Base-by-base conservation (phyloP, 2,888 invertebrate species). In the Latheticus oryzae region DNA sequence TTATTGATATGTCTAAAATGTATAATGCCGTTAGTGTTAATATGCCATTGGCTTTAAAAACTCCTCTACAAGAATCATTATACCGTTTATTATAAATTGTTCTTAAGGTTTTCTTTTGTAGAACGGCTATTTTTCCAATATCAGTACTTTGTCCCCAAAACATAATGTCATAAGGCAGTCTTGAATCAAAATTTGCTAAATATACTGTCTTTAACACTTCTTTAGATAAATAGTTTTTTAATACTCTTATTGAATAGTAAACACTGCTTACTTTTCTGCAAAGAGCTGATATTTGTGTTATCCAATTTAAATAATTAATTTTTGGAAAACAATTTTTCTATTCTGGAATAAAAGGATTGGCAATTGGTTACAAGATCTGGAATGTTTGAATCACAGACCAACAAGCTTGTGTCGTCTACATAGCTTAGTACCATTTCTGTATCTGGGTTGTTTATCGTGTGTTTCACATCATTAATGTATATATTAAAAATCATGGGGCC, bases 1-100 rank as follows among this genome's bases (percentile, higher is more conserved):
- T 19, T 19, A 19, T 19, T 19, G 21, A 19, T 19, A 19, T 19
- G 21, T 5, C 28, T 5, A 28, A 28, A 28, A 28, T 28, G 28
- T 28, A 28, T 8, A 8, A 8, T 8, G 28, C 9, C 3, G 28
- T 28, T 28, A 28, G 9, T 28, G 21, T 5, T 19, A 19, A 19
- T 19, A 19, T 19, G 21, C 21, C 21, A 19, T 19, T 19, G 21
- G 21, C 21, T 19, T 19, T 19, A 19, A 19, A 19, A 5, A 19
- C 4, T 19, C 21, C 21, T 19, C 21, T 19, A 19, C 21, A 19
- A 19, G 21, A 19, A 5, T 19, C 21, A 19, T 19, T 19, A 19
- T 19, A 19, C 21, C 21, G 21, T 19, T 19, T 19, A 19, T 19
- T 19, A 19, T 19, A 19, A 19, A 19, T 19, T 19, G 21, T 19